Conservation (phyloP, 2,888 invertebrate species). For the Apamea sordens region DNA sequence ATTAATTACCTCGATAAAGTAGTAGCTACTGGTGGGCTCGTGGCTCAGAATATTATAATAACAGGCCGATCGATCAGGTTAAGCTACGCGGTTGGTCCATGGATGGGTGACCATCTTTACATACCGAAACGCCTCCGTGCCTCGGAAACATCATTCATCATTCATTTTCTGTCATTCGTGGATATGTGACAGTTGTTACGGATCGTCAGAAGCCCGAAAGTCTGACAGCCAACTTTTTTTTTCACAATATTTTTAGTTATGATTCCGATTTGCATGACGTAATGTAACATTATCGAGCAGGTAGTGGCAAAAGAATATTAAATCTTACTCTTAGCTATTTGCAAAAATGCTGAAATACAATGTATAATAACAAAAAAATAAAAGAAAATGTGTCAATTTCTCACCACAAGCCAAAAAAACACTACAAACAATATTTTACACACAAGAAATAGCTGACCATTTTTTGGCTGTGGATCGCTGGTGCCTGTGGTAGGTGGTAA, state of each 20-base stretch:
- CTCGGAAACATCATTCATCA: too few species aligned
- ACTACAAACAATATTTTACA: too few species aligned
- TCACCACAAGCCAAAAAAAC: too few species aligned
- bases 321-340: neutral
- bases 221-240: neutral
- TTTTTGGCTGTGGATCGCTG: too few species aligned
- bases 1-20: neutral
- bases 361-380: neutral
- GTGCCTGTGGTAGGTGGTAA: too few species aligned
- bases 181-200: too few species aligned
- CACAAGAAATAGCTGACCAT: too few species aligned
- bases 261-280: neutral
- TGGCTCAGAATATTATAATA: neutral
- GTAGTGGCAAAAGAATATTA: neutral
- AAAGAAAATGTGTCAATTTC: too few species aligned
- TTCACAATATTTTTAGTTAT: neutral
- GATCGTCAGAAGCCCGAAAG: neutral
- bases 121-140: neutral
- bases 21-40: neutral
- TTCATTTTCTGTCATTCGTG: too few species aligned
- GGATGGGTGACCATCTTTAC: neutral
- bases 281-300: neutral
- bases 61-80: neutral
- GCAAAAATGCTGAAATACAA: neutral
- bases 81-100: neutral